Evolutionary conservation across 2,888 invertebrate genomes (phyloP).

Genomic region (Drosophila mayaguana): DNA sequence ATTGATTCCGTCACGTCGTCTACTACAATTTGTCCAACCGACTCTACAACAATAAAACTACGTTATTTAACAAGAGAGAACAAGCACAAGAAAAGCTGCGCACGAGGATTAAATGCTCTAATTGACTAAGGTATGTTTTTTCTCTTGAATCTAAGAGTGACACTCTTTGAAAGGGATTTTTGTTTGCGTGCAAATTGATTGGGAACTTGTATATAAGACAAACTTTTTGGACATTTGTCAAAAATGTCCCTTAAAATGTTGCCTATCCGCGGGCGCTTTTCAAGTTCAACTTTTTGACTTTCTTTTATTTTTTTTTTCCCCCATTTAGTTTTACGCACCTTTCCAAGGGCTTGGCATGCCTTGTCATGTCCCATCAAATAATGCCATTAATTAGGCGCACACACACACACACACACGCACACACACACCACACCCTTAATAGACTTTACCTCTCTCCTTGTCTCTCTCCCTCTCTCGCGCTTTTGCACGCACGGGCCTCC

Average conservation of each 20-base stretch:
- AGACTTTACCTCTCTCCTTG: slow-evolving; percentile 8
- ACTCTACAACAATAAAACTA: slow-evolving; percentile 25
- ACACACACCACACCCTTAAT: slow-evolving; percentile 54
- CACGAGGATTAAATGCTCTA: slow-evolving; percentile 37
- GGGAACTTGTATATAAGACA: not conserved
- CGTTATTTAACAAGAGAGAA: too few species aligned
- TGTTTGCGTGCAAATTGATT: not conserved
- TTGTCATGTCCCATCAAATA: slow-evolving; percentile 63
- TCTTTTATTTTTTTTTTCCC: slow-evolving; percentile 16
- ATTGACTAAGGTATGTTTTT: slow-evolving; percentile 48
- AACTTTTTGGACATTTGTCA: not conserved
- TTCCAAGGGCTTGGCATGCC: slow-evolving; percentile 55
- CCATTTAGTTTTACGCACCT: slow-evolving; percentile 52
- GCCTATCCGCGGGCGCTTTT: slow-evolving; percentile 53
- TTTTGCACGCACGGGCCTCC: slow-evolving; percentile 10
- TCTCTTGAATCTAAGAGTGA: not conserved
- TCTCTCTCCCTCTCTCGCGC: not conserved
- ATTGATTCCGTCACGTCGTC: slow-evolving; percentile 80
- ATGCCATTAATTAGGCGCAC: slow-evolving; percentile 75
- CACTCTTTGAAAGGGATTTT: not conserved
- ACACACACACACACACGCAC: slow-evolving; percentile 41
- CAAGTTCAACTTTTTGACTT: slow-evolving; percentile 44
- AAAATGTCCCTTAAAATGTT: slow-evolving; percentile 17
- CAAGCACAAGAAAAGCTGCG: slow-evolving; percentile 16
- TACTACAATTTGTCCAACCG: slow-evolving; percentile 80